Conservation (phyloP, 2,888 invertebrate genomes). For the Panopea generosa region DNA sequence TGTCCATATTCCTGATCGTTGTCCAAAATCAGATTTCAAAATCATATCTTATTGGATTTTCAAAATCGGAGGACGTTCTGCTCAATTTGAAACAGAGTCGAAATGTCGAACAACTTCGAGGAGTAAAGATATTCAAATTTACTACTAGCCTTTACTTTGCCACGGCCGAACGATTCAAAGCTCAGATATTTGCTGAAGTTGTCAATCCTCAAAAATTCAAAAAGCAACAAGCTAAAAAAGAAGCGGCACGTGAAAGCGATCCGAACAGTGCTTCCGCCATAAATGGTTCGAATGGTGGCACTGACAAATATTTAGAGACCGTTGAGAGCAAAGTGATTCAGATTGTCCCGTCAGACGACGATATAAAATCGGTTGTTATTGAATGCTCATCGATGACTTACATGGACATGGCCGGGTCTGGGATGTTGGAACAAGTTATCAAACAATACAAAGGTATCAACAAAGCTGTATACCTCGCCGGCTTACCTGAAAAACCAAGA, state of each 20-base stretch:
- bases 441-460: constrained; percentile 55
- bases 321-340: too few relatives aligned
- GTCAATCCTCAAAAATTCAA: constrained; percentile 35
- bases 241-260: too few relatives aligned
- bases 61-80: constrained; percentile 43
- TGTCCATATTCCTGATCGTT: constrained; percentile 69
- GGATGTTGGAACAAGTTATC: constrained; percentile 66
- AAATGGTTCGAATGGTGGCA: too few relatives aligned
- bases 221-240: constrained; percentile 14
- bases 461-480: constrained; percentile 34
- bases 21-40: constrained; percentile 64
- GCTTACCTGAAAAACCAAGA: constrained; percentile 12
- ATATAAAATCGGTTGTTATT: constrained; percentile 59
- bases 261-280: too few relatives aligned
- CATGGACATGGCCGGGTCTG: constrained; percentile 75
- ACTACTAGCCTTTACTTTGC: constrained; percentile 55
- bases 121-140: constrained; percentile 52
- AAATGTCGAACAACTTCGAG: constrained; percentile 24
- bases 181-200: constrained; percentile 37
- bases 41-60: constrained; percentile 51
- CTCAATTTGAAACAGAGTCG: constrained; percentile 13
- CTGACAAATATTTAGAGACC: too few relatives aligned
- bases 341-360: not conserved
- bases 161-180: constrained; percentile 57
- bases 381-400: constrained; percentile 74